Percentiles rank a stretch among this genome's conserved stretches.
Evolutionary conservation across 1,140 invertebrate species (phyloP).

Genomic region (Armadillidium nasatum): DNA sequence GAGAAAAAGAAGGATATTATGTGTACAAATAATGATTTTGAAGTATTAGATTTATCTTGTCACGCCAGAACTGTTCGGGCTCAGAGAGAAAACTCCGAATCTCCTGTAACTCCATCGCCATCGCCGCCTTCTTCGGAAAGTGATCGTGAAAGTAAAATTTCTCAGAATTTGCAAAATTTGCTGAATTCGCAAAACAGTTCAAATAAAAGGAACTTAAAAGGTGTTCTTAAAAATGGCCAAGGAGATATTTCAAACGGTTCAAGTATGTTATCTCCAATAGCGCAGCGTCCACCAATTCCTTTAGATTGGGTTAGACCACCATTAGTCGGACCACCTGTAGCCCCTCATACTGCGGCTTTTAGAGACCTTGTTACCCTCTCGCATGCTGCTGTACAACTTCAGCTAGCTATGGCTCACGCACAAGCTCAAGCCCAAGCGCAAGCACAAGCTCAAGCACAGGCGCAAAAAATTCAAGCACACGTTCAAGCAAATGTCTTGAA

Average conservation of each 20-base stretch:
- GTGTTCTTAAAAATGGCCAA: constrained; percentile 10
- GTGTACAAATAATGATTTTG: constrained; percentile 34
- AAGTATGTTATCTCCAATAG: constrained; percentile 17
- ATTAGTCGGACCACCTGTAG: constrained; percentile 28
- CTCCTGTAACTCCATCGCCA: constrained; percentile 24
- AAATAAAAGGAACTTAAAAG: constrained; percentile 34
- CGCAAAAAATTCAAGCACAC: constrained; percentile 30
- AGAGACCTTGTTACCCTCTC: constrained; percentile 42
- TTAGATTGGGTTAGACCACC: constrained; percentile 33
- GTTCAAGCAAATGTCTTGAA: constrained; percentile 25
- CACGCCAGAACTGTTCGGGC: constrained; percentile 40
- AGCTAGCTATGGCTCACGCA: constrained; percentile 40
- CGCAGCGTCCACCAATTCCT: constrained; percentile 28
- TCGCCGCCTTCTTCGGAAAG: constrained; percentile 1
- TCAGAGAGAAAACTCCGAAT: constrained; percentile 38
- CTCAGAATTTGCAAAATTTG: constrained; percentile 41
- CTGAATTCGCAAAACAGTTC: constrained; percentile 42
- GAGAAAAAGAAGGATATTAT: not conserved
- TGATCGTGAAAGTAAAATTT: constrained; percentile 23
- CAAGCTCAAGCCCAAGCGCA: constrained; percentile 41
- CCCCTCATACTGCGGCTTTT: constrained; percentile 37
- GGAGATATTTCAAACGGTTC: not conserved
- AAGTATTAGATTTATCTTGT: constrained; percentile 39
- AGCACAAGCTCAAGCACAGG: constrained; percentile 38
- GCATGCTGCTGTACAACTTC: constrained; percentile 42